Evolutionary conservation across 2,797 vertebrate species (phyloP).

Genomic region (Myotis myotis): DNA sequence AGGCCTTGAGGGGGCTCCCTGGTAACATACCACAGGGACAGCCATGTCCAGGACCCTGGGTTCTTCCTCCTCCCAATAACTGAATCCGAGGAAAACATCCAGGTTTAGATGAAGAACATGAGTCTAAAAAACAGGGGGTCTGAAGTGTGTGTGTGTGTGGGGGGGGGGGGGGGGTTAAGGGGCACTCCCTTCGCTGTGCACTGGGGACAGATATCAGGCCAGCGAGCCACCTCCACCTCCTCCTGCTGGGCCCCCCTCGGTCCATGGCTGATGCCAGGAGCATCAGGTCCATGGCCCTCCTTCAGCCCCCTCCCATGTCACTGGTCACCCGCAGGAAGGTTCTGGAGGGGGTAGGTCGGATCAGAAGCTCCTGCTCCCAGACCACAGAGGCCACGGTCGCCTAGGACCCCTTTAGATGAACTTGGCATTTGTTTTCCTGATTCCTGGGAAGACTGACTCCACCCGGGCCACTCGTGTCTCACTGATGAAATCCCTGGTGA

Average conservation of each 20-base stretch:
- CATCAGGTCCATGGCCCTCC: too few species aligned
- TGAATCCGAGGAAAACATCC: background rate
- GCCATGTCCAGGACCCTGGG: background rate
- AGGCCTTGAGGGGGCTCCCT: background rate
- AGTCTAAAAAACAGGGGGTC: background rate
- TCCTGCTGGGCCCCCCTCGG: background rate
- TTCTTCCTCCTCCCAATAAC: background rate
- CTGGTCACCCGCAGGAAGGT: background rate
- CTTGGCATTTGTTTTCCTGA: background rate
- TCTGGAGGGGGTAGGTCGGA: background rate
- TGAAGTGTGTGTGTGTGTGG: background rate
- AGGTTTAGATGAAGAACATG: background rate
- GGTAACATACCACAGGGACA: background rate
- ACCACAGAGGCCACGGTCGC: background rate
- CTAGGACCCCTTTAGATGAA: background rate
- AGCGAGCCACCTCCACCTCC: background rate
- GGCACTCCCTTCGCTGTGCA: background rate
- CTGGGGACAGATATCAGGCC: background rate
- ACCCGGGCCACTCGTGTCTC: background rate
- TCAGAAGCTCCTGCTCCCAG: background rate
- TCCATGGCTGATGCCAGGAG: background rate
- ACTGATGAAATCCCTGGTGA: background rate
- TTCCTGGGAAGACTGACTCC: background rate
- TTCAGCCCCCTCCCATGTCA: background rate
- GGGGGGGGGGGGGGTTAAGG: rapidly evolving